These are phyloP conservation scores for Lasiommata megera DNA, from an alignment of 2,888 invertebrate species.

Conservation along the genomic window DNA sequence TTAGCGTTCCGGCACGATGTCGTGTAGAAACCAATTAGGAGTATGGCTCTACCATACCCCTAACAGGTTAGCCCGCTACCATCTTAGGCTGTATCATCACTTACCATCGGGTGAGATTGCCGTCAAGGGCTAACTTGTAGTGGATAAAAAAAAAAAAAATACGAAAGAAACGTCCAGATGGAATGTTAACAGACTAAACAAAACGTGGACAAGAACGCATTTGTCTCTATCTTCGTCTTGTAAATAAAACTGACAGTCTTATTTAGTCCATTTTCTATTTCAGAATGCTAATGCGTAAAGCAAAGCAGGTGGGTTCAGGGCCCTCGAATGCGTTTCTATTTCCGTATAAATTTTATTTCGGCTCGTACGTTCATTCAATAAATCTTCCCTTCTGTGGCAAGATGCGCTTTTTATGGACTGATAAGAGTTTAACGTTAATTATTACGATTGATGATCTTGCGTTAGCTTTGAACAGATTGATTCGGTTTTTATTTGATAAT, in stretches of 20 bases:
- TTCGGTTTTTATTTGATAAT: constrained; percentile 24
- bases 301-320: constrained; percentile 59
- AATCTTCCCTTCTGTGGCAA: constrained; percentile 63
- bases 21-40: no score
- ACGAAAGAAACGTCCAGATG: no score
- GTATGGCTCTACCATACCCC: no score
- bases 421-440: constrained; percentile 51
- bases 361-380: constrained; percentile 52
- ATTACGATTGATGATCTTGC: constrained; percentile 29
- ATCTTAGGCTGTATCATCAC: no score
- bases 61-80: no score
- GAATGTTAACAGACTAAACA: background rate
- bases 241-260: constrained; percentile 50
- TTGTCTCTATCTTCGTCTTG: constrained; percentile 20
- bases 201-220: constrained; percentile 10
- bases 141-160: no score
- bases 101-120: no score
- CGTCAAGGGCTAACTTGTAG: no score
- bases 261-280: constrained; percentile 58
- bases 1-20: no score
- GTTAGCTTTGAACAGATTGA: constrained; percentile 26
- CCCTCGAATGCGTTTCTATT: constrained; percentile 48
- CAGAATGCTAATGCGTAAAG: constrained; percentile 49
- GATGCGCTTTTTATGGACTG: constrained; percentile 53
- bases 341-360: constrained; percentile 43